Percentiles rank a stretch among this genome's conserved stretches.
phyloP scores from a whole-genome alignment of 2,888 invertebrate species.

The Polia nebulosa region DNA sequence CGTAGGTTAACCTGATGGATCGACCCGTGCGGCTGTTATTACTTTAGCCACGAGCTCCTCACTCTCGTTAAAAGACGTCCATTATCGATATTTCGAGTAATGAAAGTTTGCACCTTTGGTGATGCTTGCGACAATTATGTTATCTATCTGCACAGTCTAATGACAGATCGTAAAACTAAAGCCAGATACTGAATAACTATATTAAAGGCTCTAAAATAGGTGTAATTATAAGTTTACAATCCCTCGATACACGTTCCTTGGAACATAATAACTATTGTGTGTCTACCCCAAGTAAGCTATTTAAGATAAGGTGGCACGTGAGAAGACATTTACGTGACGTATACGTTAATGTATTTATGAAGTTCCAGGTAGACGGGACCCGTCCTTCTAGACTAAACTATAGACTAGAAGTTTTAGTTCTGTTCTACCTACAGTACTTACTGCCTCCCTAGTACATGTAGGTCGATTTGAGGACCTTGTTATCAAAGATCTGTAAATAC shows the following conservation, averaged over 20 bases:
- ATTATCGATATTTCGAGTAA: no score
- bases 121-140: no score
- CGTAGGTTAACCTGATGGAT: no score
- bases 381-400: conserved; percentile 4
- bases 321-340: conserved; percentile 27
- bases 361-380: conserved; percentile 21
- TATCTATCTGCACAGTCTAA: neutral
- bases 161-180: neutral
- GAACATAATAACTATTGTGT: neutral
- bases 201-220: neutral
- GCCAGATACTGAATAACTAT: neutral
- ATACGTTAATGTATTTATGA: conserved; percentile 42
- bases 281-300: conserved; percentile 8
- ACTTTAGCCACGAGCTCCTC: no score
- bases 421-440: neutral
- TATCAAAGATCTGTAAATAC: no score
- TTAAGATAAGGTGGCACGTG: conserved; percentile 33
- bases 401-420: conserved; percentile 25
- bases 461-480: neutral
- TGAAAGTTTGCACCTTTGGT: no score
- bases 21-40: no score
- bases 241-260: neutral
- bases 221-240: neutral
- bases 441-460: conserved; percentile 1
- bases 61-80: no score